phyloP scores from a whole-genome alignment of 2,797 vertebrate species.

The Mormyrus proboscirostris region DNA sequence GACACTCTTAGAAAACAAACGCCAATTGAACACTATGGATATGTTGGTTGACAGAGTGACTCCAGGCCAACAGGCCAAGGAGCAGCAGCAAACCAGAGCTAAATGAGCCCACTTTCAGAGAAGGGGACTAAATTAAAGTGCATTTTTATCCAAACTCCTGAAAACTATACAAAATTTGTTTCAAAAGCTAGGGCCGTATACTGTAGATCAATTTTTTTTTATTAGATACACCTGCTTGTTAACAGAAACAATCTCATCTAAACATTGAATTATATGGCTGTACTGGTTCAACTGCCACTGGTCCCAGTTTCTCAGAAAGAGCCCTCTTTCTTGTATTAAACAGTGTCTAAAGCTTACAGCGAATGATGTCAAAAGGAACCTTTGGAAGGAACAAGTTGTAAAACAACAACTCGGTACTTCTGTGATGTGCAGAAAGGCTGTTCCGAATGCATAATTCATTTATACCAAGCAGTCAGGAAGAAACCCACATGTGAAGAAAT shows the following conservation, averaged over 20 bases:
- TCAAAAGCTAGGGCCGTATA: neutral
- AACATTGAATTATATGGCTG: neutral
- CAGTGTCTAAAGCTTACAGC: neutral
- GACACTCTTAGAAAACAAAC: neutral
- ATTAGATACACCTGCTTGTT: neutral
- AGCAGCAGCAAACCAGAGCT: neutral
- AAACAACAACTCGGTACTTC: neutral
- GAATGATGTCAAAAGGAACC: neutral
- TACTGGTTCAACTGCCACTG: neutral
- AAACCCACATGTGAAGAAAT: neutral
- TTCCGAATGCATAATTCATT: neutral
- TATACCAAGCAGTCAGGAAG: neutral
- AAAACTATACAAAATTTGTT: neutral
- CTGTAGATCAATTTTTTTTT: neutral
- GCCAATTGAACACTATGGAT: neutral
- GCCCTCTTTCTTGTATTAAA: neutral
- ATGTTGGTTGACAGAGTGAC: neutral
- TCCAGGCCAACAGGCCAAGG: neutral
- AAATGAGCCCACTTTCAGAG: neutral
- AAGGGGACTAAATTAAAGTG: neutral
- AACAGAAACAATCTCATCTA: neutral
- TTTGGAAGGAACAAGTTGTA: neutral
- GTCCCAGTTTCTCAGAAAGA: neutral
- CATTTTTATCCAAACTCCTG: neutral
- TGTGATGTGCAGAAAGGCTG: neutral